Conservation (phyloP, 1,140 invertebrate species). For the Asobara japonica region DNA sequence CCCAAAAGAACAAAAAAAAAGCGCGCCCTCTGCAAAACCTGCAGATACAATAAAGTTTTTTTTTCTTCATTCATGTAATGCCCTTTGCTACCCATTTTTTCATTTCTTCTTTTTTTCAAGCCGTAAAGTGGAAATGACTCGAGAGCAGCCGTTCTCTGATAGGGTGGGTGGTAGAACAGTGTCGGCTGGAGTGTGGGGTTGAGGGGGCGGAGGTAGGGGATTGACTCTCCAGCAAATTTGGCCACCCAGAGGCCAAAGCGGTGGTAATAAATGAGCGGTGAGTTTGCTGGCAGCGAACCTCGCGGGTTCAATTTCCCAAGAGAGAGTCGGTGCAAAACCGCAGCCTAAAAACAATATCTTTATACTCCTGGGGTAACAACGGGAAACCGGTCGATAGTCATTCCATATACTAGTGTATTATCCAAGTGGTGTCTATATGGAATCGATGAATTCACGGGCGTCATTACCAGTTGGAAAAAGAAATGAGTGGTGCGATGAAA, state of each 20-base stretch:
- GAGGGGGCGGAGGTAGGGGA: not conserved
- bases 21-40: not conserved
- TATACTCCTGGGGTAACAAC: conserved; percentile 50
- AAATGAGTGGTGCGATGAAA: conserved; percentile 32
- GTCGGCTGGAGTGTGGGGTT: conserved; percentile 25
- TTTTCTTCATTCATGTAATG: not conserved
- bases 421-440: conserved; percentile 46
- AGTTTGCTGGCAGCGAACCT: conserved; percentile 52
- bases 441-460: not conserved
- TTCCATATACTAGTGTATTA: conserved; percentile 42
- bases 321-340: conserved; percentile 56
- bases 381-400: conserved; percentile 46
- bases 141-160: conserved; percentile 16
- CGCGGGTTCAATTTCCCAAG: conserved; percentile 60
- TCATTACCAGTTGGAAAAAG: conserved; percentile 27
- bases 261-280: conserved; percentile 63
- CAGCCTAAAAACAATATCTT: conserved; percentile 64
- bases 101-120: conserved; percentile 2
- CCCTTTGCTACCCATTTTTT: not conserved
- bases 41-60: not conserved
- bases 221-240: conserved; percentile 52
- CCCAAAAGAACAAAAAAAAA: not conserved
- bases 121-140: conserved; percentile 33
- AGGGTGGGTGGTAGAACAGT: conserved; percentile 42
- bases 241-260: conserved; percentile 61